These are phyloP conservation scores for Trematomus bernacchii DNA, from an alignment of 2,797 vertebrate species.

Conservation along the genomic window DNA sequence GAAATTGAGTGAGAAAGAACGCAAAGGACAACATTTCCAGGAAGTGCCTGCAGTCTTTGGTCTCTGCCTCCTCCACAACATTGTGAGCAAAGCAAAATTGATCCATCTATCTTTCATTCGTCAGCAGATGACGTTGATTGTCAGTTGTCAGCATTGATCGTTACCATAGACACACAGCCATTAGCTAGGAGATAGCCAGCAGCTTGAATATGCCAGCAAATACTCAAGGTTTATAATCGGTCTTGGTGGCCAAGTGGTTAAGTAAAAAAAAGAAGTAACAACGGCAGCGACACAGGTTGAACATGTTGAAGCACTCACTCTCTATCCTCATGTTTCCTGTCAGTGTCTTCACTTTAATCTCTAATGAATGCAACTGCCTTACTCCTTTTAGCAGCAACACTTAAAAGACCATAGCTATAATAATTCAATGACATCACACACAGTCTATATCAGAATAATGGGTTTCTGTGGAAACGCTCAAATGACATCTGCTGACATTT, in stretches of 20 bases:
- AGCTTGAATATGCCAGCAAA: conserved; percentile 8
- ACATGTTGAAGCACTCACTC: neutral
- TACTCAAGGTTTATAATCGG: conserved; percentile 2
- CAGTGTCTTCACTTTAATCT: neutral
- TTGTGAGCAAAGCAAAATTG: conserved; percentile 25
- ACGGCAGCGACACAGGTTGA: neutral
- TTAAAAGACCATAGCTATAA: neutral
- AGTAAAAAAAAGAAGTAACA: conserved; percentile 7
- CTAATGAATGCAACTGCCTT: neutral
- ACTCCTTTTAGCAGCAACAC: too few species aligned
- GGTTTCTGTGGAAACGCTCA: conserved; percentile 5
- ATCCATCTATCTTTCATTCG: conserved; percentile 37
- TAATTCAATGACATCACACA: neutral
- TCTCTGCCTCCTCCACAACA: neutral
- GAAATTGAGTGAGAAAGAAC: conserved; percentile 8
- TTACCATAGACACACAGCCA: conserved; percentile 34
- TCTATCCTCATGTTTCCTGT: neutral
- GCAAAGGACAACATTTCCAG: neutral
- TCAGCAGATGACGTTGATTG: conserved; percentile 38
- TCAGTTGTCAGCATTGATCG: conserved; percentile 52
- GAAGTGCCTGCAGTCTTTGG: neutral
- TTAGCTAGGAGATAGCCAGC: conserved; percentile 20
- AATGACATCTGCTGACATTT: neutral
- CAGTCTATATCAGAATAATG: neutral
- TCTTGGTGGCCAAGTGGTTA: neutral